Conservation (phyloP, 2,113 vertebrate species). For the Sphyrna mokarran region DNA sequence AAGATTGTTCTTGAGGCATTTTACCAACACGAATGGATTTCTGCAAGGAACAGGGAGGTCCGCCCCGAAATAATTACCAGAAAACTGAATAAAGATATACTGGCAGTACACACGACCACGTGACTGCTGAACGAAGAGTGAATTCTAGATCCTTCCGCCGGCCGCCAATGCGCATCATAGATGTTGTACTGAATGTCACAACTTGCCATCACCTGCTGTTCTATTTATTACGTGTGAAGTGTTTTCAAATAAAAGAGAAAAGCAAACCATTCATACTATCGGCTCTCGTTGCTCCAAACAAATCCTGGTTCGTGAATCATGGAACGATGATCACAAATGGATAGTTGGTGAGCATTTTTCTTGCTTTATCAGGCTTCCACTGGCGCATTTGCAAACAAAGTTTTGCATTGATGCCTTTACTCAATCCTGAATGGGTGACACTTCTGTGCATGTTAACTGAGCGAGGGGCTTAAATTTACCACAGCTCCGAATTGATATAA, state of each 20-base stretch:
- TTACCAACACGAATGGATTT: not conserved
- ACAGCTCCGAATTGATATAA: too few species aligned
- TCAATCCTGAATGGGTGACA: too few species aligned
- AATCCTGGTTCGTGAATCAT: not conserved
- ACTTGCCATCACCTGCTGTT: not conserved
- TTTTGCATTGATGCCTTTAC: too few species aligned
- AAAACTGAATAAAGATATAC: not conserved
- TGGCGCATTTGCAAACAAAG: too few species aligned
- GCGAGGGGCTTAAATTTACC: too few species aligned
- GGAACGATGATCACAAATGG: too few species aligned
- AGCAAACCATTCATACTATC: not conserved
- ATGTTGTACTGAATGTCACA: not conserved
- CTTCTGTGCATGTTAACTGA: too few species aligned
- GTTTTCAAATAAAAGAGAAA: not conserved
- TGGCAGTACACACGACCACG: not conserved
- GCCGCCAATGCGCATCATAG: not conserved
- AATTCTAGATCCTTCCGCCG: not conserved
- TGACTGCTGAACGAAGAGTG: not conserved
- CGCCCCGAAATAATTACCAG: not conserved
- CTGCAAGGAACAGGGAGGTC: not conserved
- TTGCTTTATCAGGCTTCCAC: too few species aligned
- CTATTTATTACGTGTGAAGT: conserved; percentile 14
- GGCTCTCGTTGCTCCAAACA: not conserved
- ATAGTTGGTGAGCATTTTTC: too few species aligned
- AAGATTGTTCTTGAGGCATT: not conserved